Evolutionary conservation across 2,797 vertebrate species (phyloP).

Genomic region (Mastacembelus armatus): DNA sequence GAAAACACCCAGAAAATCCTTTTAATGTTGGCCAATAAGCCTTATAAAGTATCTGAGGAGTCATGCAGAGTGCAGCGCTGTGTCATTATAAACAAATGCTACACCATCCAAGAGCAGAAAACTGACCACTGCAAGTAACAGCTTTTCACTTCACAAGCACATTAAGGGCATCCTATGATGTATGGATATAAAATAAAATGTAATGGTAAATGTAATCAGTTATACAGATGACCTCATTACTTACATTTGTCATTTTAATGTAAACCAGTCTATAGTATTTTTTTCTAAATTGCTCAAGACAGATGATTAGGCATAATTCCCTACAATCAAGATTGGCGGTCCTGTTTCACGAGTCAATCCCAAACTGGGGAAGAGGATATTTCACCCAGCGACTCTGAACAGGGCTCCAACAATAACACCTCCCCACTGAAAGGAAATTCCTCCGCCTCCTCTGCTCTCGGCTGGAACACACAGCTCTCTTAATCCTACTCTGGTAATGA

Average conservation of each 20-base stretch:
- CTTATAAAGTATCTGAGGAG: conserved; percentile 20
- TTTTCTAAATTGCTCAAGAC: conserved; percentile 60
- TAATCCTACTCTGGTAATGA: conserved; percentile 86
- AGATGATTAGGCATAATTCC: conserved; percentile 73
- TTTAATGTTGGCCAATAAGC: conserved; percentile 29
- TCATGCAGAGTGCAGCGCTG: conserved; percentile 21
- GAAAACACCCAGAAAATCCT: conserved; percentile 18
- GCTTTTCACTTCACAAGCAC: conserved; percentile 22
- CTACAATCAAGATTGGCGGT: conserved; percentile 73
- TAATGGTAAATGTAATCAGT: conserved; percentile 12
- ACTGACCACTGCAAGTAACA: conserved; percentile 19
- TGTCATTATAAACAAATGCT: conserved; percentile 26
- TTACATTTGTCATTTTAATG: conserved; percentile 24
- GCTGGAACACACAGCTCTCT: conserved; percentile 80
- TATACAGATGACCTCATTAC: conserved; percentile 2
- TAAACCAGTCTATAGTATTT: conserved; percentile 23
- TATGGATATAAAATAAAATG: conserved; percentile 24
- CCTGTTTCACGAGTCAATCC: conserved; percentile 73
- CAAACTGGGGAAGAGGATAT: conserved; percentile 78
- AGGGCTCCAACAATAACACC: conserved; percentile 90
- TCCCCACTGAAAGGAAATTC: conserved; percentile 87
- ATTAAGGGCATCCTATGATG: conserved; percentile 17
- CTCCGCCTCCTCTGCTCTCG: conserved; percentile 80
- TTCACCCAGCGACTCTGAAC: conserved; percentile 80
- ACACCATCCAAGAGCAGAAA: conserved; percentile 24